Conservation (phyloP, 2,113 vertebrate species). For the Oryzias celebensis region DNA sequence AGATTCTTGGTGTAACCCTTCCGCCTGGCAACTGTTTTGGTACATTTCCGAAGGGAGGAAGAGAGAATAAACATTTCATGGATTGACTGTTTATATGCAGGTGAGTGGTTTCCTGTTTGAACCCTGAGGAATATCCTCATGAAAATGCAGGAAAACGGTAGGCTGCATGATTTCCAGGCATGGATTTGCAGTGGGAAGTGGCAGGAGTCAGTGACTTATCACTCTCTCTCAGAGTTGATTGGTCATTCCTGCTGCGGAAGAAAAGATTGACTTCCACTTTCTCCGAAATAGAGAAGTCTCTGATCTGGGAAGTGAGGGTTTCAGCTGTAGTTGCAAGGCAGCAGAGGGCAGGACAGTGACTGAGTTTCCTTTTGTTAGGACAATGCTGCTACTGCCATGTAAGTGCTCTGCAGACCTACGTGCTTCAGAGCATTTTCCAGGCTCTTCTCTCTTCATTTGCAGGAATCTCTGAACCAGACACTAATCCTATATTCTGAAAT, state of each 20-base stretch:
- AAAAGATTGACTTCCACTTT: constrained; percentile 43
- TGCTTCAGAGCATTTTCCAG: constrained; percentile 31
- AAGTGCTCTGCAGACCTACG: constrained; percentile 39
- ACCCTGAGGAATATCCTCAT: too few relatives aligned
- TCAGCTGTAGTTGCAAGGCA: constrained; percentile 22
- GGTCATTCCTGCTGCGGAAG: constrained; percentile 39
- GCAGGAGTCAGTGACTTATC: constrained; percentile 42
- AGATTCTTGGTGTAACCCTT: too few relatives aligned
- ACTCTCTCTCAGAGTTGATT: constrained; percentile 44
- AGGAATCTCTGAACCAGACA: constrained; percentile 40
- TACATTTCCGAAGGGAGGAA: too few relatives aligned
- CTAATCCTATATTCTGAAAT: constrained; percentile 15
- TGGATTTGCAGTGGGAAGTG: constrained; percentile 14
- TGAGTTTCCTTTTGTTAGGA: constrained; percentile 33
- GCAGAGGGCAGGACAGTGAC: constrained; percentile 35
- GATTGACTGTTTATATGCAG: neutral
- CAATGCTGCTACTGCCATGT: constrained; percentile 8
- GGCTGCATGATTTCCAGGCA: neutral
- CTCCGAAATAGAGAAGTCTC: constrained; percentile 19
- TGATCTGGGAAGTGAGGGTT: neutral
- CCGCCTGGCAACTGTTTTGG: too few relatives aligned
- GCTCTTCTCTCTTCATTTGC: constrained; percentile 17
- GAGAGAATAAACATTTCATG: too few relatives aligned
- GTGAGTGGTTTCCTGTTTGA: neutral
- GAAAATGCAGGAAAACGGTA: too few relatives aligned